Evolutionary conservation across 1,140 invertebrate genomes (phyloP).

Genomic region (Tetragnatha versicolor): DNA sequence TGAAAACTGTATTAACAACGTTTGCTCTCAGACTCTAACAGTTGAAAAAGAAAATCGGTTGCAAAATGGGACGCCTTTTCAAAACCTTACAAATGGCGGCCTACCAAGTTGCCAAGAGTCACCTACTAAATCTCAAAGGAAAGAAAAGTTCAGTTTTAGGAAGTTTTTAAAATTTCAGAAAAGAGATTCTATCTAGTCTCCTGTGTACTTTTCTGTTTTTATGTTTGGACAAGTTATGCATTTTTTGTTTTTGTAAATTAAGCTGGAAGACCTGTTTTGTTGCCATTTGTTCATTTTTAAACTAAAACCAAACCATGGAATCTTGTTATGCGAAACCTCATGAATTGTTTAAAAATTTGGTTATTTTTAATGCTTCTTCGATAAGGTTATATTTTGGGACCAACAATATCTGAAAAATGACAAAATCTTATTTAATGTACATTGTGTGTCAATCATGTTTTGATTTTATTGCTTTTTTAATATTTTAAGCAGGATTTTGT

Average conservation of each 20-base stretch:
- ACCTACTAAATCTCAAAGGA: conserved; percentile 1
- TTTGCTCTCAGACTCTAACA: neutral
- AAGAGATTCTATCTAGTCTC: conserved; percentile 54
- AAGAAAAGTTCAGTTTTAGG: conserved; percentile 42
- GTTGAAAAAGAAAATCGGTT: conserved; percentile 1
- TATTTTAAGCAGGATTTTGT: conserved; percentile 26
- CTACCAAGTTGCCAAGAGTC: neutral
- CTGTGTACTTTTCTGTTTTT: neutral
- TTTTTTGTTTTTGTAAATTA: neutral
- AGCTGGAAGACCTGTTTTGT: neutral
- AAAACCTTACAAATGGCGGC: conserved; percentile 48
- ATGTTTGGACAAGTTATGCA: neutral
- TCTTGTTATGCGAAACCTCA: neutral
- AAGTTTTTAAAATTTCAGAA: conserved; percentile 51
- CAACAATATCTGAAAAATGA: neutral
- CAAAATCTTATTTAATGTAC: neutral
- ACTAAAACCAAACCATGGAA: conserved; percentile 1
- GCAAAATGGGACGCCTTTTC: conserved; percentile 16
- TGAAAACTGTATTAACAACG: conserved; percentile 36
- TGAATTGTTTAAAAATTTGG: neutral
- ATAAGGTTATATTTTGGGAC: conserved; percentile 4
- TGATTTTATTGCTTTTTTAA: conserved; percentile 15
- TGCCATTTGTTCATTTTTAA: neutral
- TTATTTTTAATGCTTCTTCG: neutral
- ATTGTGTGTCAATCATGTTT: conserved; percentile 8